Evolutionary conservation across 2,113 vertebrate genomes (phyloP).

Genomic region (Ifrita kowaldi): DNA sequence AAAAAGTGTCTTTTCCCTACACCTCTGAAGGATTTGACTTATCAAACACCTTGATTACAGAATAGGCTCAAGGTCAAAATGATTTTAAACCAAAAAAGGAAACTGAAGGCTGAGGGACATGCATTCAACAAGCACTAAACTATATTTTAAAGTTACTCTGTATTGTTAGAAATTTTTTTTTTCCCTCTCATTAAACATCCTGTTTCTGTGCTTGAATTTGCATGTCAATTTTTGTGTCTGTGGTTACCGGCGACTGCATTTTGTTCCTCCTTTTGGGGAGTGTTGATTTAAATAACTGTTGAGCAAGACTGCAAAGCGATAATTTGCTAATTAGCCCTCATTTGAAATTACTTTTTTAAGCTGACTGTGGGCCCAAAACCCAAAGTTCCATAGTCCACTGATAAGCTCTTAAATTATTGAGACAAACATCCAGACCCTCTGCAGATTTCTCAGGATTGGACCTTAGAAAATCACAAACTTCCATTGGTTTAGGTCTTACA

Average conservation of each 20-base stretch:
- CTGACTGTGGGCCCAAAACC: not conserved
- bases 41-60: slow-evolving; percentile 44
- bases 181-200: not conserved
- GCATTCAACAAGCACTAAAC: not conserved
- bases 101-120: not conserved
- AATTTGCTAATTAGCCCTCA: not conserved
- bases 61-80: slow-evolving; percentile 5
- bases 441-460: not conserved
- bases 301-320: not conserved
- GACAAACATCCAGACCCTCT: not conserved
- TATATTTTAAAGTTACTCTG: not conserved
- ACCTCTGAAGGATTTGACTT: slow-evolving; percentile 41
- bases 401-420: not conserved
- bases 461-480: not conserved
- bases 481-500: not conserved
- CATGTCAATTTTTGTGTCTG: not conserved
- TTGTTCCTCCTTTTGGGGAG: not conserved
- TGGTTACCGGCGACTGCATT: not conserved
- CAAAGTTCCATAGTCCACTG: not conserved
- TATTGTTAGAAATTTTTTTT: not conserved
- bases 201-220: not conserved
- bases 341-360: not conserved
- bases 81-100: not conserved
- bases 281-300: not conserved
- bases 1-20: slow-evolving; percentile 46